Percentiles rank a stretch among this genome's conserved stretches.
phyloP scores from a whole-genome alignment of 2,797 vertebrate genomes.

The Otus scops region DNA sequence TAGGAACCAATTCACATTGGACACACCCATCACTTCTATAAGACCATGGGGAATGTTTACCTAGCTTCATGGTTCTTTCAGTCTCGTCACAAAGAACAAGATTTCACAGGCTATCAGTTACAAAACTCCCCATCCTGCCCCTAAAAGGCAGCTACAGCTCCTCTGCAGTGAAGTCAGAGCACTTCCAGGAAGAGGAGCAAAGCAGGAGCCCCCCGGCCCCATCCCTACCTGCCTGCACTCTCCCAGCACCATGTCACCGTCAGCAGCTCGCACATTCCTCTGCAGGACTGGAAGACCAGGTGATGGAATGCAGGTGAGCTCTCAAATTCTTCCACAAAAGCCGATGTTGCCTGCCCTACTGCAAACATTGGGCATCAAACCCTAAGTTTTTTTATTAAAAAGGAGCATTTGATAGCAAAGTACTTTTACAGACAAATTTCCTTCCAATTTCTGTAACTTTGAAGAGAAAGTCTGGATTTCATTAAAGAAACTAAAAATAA shows the following conservation, averaged over 20 bases:
- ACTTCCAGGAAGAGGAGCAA: neutral
- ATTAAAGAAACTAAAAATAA: conserved; percentile 35
- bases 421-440: neutral
- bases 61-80: neutral
- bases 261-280: fast-evolving
- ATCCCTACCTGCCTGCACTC: neutral
- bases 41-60: neutral
- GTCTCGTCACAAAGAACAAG: neutral
- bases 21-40: neutral
- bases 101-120: neutral
- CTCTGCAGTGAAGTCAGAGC: neutral
- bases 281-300: neutral
- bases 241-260: fast-evolving
- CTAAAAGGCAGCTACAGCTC: neutral
- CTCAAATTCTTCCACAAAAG: neutral
- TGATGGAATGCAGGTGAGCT: neutral
- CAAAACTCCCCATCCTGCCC: neutral
- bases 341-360: neutral
- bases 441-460: neutral
- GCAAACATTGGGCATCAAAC: neutral
- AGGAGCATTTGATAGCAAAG: neutral
- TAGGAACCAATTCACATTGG: neutral
- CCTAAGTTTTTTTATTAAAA: neutral
- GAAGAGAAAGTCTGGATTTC: conserved; percentile 8
- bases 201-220: neutral